phyloP scores from a whole-genome alignment of 1,140 invertebrate species.

The Armadillidium nasatum region DNA sequence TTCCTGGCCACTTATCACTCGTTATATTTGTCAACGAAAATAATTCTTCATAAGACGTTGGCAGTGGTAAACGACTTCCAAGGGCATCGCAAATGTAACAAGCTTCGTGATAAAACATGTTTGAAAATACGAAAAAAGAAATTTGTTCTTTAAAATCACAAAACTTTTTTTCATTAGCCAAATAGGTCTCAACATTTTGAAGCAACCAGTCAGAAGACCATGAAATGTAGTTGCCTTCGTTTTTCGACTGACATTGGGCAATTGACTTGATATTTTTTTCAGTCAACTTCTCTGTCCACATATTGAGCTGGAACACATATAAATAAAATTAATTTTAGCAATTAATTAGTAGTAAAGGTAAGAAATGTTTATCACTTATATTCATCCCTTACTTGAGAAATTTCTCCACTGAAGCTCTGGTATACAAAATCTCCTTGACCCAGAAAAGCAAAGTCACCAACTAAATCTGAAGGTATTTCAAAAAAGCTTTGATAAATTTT shows the following conservation, averaged over 20 bases:
- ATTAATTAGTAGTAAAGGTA: too few species aligned
- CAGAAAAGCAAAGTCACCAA: background rate
- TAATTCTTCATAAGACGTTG: background rate
- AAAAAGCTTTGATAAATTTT: background rate
- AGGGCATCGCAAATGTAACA: constrained; percentile 28
- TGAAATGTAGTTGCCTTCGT: constrained; percentile 17
- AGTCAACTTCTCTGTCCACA: constrained; percentile 8
- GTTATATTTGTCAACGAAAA: too few species aligned
- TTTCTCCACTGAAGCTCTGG: constrained; percentile 14
- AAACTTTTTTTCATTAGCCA: background rate
- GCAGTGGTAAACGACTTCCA: constrained; percentile 21
- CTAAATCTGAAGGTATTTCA: background rate
- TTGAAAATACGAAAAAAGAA: background rate
- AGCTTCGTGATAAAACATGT: background rate
- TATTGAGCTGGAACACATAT: constrained; percentile 15
- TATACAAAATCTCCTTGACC: background rate
- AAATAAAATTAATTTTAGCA: too few species aligned
- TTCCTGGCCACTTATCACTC: too few species aligned
- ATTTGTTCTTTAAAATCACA: background rate
- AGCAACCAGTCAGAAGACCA: background rate
- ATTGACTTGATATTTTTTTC: constrained; percentile 2
- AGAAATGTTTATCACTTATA: too few species aligned
- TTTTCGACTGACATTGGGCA: constrained; percentile 1
- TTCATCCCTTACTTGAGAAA: background rate
- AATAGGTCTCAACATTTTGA: background rate